Evolutionary conservation across 2,797 vertebrate genomes (phyloP), one percentile per base, ranked within the genome.

Genomic region (Aythya fuligula): DNA sequence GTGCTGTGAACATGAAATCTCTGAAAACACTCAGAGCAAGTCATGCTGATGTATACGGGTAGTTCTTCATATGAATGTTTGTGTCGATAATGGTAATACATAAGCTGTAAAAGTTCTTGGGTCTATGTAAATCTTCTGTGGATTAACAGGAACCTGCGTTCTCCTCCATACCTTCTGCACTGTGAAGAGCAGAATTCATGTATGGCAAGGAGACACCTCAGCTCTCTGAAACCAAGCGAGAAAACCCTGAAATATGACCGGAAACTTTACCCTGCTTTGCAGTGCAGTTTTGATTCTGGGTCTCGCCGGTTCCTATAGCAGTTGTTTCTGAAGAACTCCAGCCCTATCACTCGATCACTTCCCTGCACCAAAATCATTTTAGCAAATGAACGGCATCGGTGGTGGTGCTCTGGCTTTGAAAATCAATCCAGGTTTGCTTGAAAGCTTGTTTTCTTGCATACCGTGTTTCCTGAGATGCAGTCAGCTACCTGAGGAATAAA

Each of bases 21-120:
- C 49, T 2, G 1, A 41, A 19, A 61, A 49, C 5, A 0, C 39
- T 49, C 6, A 0, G 56, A 8, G 16, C 56, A 8, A 32, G 22
- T 41, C 34, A 3, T 4, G 39, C 38, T n/a, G 39, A 34, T 54
- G 72, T 5, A 0, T 3, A 3, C 56, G 30, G 30, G 1, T 24
- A 1, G 38, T 53, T 87, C 73, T 60, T 53, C 14, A 4, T 6
- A 0, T 8, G 6, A 8, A 34, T 11, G 8, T 45, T 19, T 38
- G 28, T 43, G 17, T 30, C 34, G 41, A 19, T 20, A 0, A 2
- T 8, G 0, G 2, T 41, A 45, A 1, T 8, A 0, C 4, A 7
- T 32, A 16, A 16, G 8, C 58, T 28, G 28, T 38, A 32, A 47
- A 8, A 32, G 11, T 22, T 12, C 7, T 11, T 3, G 0, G 9